Conservation (phyloP, 2,797 vertebrate genomes). For the Podargus strigoides region DNA sequence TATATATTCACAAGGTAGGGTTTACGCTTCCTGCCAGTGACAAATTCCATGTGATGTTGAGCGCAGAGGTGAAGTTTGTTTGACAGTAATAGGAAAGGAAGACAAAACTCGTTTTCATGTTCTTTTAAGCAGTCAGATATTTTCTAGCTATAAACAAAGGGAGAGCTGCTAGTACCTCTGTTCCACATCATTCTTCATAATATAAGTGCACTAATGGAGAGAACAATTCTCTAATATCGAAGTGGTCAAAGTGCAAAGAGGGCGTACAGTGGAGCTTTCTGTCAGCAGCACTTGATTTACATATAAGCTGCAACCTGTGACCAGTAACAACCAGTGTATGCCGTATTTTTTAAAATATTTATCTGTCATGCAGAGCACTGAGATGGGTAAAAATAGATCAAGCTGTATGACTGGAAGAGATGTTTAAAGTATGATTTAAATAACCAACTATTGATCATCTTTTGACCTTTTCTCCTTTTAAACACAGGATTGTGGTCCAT, state of each 20-base stretch:
- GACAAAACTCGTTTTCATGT: slow-evolving; percentile 57
- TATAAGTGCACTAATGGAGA: background rate
- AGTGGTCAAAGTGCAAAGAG: background rate
- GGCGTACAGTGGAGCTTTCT: background rate
- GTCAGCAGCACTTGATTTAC: background rate
- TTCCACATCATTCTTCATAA: slow-evolving; percentile 19
- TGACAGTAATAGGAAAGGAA: slow-evolving; percentile 61
- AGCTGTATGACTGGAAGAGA: background rate
- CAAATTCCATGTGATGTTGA: slow-evolving; percentile 44
- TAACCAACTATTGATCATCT: background rate
- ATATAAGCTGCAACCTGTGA: background rate
- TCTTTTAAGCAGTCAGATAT: slow-evolving; percentile 46
- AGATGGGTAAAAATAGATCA: background rate
- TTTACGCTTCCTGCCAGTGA: slow-evolving; percentile 62
- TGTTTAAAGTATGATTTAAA: background rate
- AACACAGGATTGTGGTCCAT: background rate
- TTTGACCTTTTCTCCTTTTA: background rate
- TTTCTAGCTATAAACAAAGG: slow-evolving; percentile 56
- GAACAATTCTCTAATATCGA: background rate
- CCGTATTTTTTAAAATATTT: background rate
- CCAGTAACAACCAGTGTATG: background rate
- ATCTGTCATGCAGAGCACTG: background rate
- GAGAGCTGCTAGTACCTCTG: background rate
- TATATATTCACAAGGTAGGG: slow-evolving; percentile 48
- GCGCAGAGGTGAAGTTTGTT: slow-evolving; percentile 58